Conservation (phyloP, 2,113 vertebrate species). For the Pseudorasbora parva region DNA sequence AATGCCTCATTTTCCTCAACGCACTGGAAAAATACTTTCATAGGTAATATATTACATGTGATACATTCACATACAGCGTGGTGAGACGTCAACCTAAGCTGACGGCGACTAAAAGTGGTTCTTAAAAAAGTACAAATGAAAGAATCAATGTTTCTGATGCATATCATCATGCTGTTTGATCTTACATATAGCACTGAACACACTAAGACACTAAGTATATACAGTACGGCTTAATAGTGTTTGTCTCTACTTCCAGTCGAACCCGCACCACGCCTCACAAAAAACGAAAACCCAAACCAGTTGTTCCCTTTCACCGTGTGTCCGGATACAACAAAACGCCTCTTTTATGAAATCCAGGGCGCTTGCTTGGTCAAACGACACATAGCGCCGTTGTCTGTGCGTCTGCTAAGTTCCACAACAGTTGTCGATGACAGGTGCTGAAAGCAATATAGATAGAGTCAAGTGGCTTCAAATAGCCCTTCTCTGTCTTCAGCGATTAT, state of each 20-base stretch:
- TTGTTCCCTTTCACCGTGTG: constrained; percentile 66
- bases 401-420: constrained; percentile 84
- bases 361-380: constrained; percentile 74
- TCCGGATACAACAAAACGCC: constrained; percentile 74
- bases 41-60: constrained; percentile 65
- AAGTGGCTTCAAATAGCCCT: constrained; percentile 82
- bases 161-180: constrained; percentile 61
- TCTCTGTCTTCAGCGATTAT: constrained; percentile 80
- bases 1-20: constrained; percentile 57
- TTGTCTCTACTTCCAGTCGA: constrained; percentile 61
- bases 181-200: constrained; percentile 41
- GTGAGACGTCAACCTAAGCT: constrained; percentile 24
- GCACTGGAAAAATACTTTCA: constrained; percentile 63
- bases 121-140: constrained; percentile 66
- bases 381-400: constrained; percentile 73
- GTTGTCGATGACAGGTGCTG: constrained; percentile 94
- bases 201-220: constrained; percentile 62
- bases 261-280: constrained; percentile 53
- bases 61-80: constrained; percentile 63
- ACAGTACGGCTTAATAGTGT: constrained; percentile 34
- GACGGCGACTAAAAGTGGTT: constrained; percentile 42
- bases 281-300: constrained; percentile 57
- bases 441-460: constrained; percentile 78
- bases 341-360: constrained; percentile 79
- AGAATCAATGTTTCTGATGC: constrained; percentile 73